Conservation (phyloP, 2,113 vertebrate genomes). For the Muscicapa adusta region DNA sequence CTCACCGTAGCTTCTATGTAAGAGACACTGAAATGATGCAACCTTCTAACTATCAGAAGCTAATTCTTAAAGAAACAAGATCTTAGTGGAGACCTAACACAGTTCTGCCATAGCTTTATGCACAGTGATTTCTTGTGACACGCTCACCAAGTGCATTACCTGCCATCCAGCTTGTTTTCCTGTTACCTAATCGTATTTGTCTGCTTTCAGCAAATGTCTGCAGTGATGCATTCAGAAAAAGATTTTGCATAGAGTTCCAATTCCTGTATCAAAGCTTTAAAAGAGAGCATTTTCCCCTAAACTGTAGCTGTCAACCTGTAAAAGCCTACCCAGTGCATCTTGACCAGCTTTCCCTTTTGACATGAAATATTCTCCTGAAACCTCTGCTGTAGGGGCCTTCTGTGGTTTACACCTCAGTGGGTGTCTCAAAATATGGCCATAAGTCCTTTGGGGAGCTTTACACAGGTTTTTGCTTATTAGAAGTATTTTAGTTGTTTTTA, state of each 20-base stretch:
- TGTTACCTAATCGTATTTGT: not conserved
- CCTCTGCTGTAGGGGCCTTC: accelerated
- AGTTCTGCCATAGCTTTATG: not conserved
- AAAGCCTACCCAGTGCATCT: not conserved
- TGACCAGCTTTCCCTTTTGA: not conserved
- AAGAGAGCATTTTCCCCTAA: not conserved
- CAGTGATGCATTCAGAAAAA: not conserved
- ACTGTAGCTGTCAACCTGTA: not conserved
- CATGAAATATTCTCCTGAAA: not conserved
- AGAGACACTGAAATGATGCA: not conserved
- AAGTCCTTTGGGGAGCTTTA: not conserved
- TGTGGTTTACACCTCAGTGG: not conserved
- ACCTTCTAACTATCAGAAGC: not conserved
- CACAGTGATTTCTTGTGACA: not conserved
- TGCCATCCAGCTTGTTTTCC: not conserved
- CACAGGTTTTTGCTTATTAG: not conserved
- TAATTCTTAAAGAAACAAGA: not conserved
- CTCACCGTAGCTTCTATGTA: not conserved
- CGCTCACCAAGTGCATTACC: not conserved
- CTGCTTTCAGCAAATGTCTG: not conserved
- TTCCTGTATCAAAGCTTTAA: not conserved
- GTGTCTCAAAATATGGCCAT: accelerated
- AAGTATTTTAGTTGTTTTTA: not conserved
- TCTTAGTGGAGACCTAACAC: not conserved
- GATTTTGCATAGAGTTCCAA: not conserved